Conservation (phyloP, 2,113 vertebrate genomes). For the Panurus biarmicus region DNA sequence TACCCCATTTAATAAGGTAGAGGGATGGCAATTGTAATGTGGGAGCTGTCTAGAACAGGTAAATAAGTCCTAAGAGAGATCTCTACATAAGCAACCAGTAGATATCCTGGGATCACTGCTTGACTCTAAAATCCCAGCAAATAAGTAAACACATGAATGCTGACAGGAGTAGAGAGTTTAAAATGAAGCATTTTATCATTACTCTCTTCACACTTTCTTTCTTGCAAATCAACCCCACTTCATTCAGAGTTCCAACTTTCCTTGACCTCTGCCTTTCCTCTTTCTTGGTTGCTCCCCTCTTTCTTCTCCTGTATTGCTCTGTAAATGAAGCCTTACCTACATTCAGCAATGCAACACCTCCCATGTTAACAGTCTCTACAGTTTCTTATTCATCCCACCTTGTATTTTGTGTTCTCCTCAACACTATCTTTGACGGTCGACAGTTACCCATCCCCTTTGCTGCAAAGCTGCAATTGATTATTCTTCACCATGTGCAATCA, state of each 20-base stretch:
- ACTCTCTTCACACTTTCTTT: neutral
- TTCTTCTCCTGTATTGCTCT: neutral
- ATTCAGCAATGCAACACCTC: neutral
- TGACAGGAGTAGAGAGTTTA: neutral
- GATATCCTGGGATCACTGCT: neutral
- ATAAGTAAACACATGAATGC: neutral
- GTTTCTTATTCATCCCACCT: neutral
- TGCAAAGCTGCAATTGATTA: neutral
- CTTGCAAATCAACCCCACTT: neutral
- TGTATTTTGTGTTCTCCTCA: neutral
- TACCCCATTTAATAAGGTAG: neutral
- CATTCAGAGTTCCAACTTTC: neutral
- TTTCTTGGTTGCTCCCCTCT: neutral
- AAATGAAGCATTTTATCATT: neutral
- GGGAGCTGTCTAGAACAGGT: neutral
- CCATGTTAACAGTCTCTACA: neutral
- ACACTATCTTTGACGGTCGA: neutral
- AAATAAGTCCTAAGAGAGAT: neutral
- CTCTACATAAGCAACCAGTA: neutral
- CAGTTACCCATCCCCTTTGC: neutral
- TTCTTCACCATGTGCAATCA: neutral
- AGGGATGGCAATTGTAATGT: neutral
- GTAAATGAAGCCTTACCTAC: neutral
- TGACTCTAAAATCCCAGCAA: neutral
- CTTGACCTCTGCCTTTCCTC: neutral